Evolutionary conservation across 2,888 invertebrate species (phyloP), one percentile per base, ranked within the genome.

Genomic region (Nematopogon swammerdamellus): DNA sequence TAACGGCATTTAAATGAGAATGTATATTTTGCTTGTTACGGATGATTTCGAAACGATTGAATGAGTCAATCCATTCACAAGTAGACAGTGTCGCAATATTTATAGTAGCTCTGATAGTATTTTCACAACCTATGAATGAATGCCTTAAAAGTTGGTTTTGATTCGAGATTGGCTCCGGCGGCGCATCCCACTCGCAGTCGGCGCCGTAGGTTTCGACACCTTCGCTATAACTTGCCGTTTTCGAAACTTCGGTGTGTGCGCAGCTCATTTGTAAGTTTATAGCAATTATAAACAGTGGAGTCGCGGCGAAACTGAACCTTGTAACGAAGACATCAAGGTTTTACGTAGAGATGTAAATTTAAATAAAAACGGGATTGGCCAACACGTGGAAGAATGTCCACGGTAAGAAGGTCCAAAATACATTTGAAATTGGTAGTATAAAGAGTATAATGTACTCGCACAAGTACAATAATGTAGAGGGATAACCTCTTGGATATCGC

Each of bases 141-240:
- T 36, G 36, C 36, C n/a, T 36, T 14, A 14, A 36, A 36, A 14
- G 4, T 36, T 8, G 14, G 11, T 36, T 36, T 36, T n/a, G n/a
- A 36, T 36, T 14, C 11, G 36, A 8, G 8, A 14, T 36, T 60
- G 72, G 68, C 70, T 76, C 77, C 75, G 60, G 75, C 36, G 36
- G 6, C 25, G 25, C 25, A 4, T 25, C 25, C 25, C 25, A 4
- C 25, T 25, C 25, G 4, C 25, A 4, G 25, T 10, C 25, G 25
- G 5, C 25, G 25, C 25, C 25, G 5, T 25, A 4, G 11, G 25
- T 25, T 25, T 4, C 36, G 36, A 36, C 11, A 36, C 36, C 6
- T 36, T 36, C 36, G n/a, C n/a, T 6, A 14, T 3, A 8, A 14
- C 36, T 36, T 36, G 36, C n/a, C 6, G n/a, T 36, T 36, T 36